These are phyloP conservation scores for Zonotrichia leucophrys DNA, from an alignment of 2,113 vertebrate genomes.

Conservation along the genomic window DNA sequence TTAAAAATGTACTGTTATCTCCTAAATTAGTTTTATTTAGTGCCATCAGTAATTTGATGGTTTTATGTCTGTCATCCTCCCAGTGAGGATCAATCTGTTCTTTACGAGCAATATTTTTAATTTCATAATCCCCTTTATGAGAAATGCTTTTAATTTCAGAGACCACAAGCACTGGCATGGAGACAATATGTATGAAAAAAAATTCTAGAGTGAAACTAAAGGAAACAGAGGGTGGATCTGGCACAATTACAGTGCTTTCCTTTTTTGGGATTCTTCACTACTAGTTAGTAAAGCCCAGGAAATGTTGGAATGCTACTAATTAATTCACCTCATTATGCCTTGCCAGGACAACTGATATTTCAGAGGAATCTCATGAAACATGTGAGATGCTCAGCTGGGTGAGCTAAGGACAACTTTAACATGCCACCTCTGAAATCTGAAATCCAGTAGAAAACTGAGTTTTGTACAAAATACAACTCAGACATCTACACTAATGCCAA, in stretches of 20 bases:
- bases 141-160: conserved; percentile 46
- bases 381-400: neutral
- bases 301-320: conserved; percentile 29
- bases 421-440: neutral
- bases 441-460: neutral
- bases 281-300: conserved; percentile 23
- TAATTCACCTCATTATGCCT: neutral
- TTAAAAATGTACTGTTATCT: conserved; percentile 23
- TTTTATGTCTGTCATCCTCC: conserved; percentile 5
- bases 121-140: conserved; percentile 38
- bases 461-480: neutral
- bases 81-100: neutral
- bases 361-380: neutral
- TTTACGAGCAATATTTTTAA: conserved; percentile 45
- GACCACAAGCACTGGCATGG: neutral
- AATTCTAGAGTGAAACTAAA: neutral
- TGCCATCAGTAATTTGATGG: conserved; percentile 23
- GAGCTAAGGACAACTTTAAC: conserved; percentile 36
- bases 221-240: neutral
- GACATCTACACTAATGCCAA: neutral
- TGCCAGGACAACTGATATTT: neutral
- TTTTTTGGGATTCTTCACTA: conserved; percentile 25
- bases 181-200: neutral
- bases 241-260: neutral
- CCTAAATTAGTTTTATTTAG: conserved; percentile 51